These are phyloP conservation scores for Sebastes miniatus DNA, from an alignment of 2,797 vertebrate species.

Conservation along the genomic window DNA sequence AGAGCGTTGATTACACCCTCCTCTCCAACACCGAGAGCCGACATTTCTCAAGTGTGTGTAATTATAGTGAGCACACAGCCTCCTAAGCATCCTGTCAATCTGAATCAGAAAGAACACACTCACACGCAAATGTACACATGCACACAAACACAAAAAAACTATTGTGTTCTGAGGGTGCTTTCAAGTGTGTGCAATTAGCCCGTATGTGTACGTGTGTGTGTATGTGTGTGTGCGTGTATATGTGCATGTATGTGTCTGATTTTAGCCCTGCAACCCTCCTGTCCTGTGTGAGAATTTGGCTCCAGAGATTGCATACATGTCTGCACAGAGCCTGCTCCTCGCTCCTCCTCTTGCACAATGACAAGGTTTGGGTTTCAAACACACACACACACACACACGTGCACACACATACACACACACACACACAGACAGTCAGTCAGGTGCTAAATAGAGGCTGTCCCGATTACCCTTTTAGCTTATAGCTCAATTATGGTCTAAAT, in stretches of 20 bases:
- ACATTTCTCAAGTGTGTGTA: constrained; percentile 83
- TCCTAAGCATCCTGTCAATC: constrained; percentile 85
- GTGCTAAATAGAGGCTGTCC: constrained; percentile 71
- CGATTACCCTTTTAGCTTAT: constrained; percentile 72
- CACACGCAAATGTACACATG: constrained; percentile 44
- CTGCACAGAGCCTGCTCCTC: constrained; percentile 66
- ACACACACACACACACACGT: constrained; percentile 9
- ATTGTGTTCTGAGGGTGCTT: constrained; percentile 60
- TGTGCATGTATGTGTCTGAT: constrained; percentile 16
- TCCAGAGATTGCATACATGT: constrained; percentile 67
- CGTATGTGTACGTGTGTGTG: neutral
- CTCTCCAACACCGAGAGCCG: constrained; percentile 70
- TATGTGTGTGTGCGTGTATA: neutral
- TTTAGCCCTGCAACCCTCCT: constrained; percentile 27
- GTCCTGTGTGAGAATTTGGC: constrained; percentile 65
- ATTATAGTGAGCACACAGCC: constrained; percentile 82
- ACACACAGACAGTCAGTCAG: constrained; percentile 51
- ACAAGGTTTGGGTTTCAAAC: constrained; percentile 74
- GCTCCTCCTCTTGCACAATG: constrained; percentile 71
- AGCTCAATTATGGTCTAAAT: constrained; percentile 69
- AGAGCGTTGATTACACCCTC: constrained; percentile 79
- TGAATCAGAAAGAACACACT: constrained; percentile 77
- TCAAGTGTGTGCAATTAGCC: constrained; percentile 52
- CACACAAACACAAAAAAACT: constrained; percentile 51
- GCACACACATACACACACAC: constrained; percentile 29